phyloP scores from a whole-genome alignment of 2,888 invertebrate genomes.

The Aspidapion aeneum region DNA sequence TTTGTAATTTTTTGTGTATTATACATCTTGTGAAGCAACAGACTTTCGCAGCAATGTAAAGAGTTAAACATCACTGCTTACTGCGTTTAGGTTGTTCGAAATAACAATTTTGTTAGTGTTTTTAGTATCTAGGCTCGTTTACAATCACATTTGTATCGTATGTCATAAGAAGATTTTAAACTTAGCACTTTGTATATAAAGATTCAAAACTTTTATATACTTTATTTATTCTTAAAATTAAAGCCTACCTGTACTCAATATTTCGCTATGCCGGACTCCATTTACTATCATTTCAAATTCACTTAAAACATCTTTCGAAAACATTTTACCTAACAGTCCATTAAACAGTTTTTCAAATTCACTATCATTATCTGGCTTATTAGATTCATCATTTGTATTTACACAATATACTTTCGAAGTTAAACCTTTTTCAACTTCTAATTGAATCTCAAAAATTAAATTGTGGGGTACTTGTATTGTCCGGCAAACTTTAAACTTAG shows the following conservation, averaged over 20 bases:
- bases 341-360: slow-evolving; percentile 61
- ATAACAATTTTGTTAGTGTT: too few relatives aligned
- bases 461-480: neutral
- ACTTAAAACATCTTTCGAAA: slow-evolving; percentile 58
- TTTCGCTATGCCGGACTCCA: slow-evolving; percentile 42
- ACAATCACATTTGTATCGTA: too few relatives aligned
- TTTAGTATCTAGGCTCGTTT: too few relatives aligned
- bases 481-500: slow-evolving; percentile 65
- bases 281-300: slow-evolving; percentile 51
- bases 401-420: too few relatives aligned
- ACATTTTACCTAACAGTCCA: slow-evolving; percentile 59
- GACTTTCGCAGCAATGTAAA: too few relatives aligned
- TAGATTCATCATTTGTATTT: neutral
- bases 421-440: neutral
- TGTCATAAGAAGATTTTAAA: too few relatives aligned
- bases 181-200: too few relatives aligned
- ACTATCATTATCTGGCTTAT: slow-evolving; percentile 47
- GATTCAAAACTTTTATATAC: too few relatives aligned
- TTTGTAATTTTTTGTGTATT: too few relatives aligned
- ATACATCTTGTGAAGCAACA: too few relatives aligned
- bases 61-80: too few relatives aligned
- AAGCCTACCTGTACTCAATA: neutral
- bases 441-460: neutral
- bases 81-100: too few relatives aligned
- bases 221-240: neutral